Evolutionary conservation across 2,888 invertebrate genomes (phyloP).

Genomic region (Tuberolachnus salignus): DNA sequence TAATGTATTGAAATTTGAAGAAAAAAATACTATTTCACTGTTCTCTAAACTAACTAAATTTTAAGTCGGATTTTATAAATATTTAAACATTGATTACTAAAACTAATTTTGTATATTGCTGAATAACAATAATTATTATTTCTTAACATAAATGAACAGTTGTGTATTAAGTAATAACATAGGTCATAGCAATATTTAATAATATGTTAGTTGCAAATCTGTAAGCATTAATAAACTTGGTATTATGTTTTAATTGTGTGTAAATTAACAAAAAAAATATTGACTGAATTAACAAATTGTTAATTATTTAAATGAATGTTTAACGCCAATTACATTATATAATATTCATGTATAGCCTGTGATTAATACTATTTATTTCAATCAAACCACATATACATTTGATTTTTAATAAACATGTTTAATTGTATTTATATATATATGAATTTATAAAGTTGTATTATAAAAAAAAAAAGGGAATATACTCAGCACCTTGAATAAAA

Average conservation of each 20-base stretch:
- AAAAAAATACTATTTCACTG: not conserved
- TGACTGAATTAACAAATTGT: not conserved
- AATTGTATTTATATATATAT: too few relatives aligned
- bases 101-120: not conserved
- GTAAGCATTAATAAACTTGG: not conserved
- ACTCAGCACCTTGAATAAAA: too few relatives aligned
- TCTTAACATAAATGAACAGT: not conserved
- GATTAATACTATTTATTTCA: slow-evolving; percentile 14
- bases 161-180: not conserved
- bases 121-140: not conserved
- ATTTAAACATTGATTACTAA: not conserved
- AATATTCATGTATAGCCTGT: slow-evolving; percentile 3
- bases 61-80: not conserved
- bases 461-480: too few relatives aligned
- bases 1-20: not conserved
- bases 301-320: not conserved
- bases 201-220: not conserved
- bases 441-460: too few relatives aligned
- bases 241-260: not conserved
- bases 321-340: not conserved
- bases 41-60: not conserved
- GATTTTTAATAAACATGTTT: not conserved
- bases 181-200: not conserved
- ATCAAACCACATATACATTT: not conserved
- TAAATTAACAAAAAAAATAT: not conserved